These are phyloP conservation scores for Aspidoscelis tigris DNA, from an alignment of 2,113 vertebrate species.

Conservation along the genomic window DNA sequence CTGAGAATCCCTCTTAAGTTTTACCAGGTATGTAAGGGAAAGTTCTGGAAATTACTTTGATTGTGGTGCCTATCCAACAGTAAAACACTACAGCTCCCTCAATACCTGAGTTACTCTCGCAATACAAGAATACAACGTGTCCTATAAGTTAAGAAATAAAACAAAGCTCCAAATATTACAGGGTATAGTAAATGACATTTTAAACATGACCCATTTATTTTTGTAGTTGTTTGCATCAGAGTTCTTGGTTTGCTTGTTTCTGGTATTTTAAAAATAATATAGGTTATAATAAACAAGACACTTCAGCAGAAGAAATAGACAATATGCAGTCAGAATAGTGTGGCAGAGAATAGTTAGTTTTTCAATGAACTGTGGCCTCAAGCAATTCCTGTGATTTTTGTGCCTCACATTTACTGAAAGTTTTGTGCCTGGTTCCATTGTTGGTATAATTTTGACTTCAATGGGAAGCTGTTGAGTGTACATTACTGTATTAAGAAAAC, in stretches of 20 bases:
- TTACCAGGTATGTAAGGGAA: background rate
- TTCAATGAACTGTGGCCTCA: background rate
- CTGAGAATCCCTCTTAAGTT: background rate
- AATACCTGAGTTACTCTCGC: background rate
- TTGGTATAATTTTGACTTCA: background rate
- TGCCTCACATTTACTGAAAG: background rate
- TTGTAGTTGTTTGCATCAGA: no score
- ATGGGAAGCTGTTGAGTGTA: background rate
- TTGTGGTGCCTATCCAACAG: background rate
- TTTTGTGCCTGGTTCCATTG: background rate
- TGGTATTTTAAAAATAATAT: no score
- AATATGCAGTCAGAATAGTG: background rate
- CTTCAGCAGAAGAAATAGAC: no score
- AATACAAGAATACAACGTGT: background rate
- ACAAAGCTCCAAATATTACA: background rate
- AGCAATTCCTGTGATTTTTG: background rate
- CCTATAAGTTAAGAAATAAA: background rate
- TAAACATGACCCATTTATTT: background rate
- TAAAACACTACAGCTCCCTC: background rate
- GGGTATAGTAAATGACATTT: background rate
- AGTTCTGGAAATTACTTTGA: background rate
- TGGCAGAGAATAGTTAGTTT: background rate
- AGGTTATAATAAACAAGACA: no score
- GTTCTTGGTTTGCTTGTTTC: no score
- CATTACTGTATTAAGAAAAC: background rate